Base-by-base conservation (phyloP, 2,113 vertebrate genomes). In the Eira barbara region DNA sequence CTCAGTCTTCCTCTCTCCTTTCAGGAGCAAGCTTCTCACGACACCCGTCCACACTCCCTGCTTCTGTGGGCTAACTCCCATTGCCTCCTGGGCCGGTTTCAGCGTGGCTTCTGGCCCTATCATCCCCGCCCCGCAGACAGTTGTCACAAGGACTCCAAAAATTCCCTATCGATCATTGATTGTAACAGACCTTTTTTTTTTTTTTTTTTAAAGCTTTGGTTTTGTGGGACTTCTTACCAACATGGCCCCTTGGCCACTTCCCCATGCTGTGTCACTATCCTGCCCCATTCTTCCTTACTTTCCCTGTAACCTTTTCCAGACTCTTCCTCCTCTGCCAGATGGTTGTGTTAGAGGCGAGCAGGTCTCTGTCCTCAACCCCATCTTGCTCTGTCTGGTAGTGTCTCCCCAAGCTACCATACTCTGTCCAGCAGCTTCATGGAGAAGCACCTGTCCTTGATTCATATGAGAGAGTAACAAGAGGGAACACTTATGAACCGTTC, bases 191-290 rank as follows among this genome's bases (percentile, higher is more conserved):
- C 31, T 25, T 0, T 42, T 55, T 34, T 8, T 36, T 69, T 25
- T 67, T 73, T 42, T 7, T 29, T 76, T 42, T 45, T 42, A 6
- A 57, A 23, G 17, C 5, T 47, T 31, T 34, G 49, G 27, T 91
- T 25, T 31, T 8, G 17, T 12, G 14, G 39, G 10, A 31, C 7
- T 86, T 5, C 15, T 34, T 20, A 34, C 12, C 31, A 71, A 3
- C 5, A 1, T 27, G 23, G 49, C 45, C 6, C n/a, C 15, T 34
- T 49, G 59, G 20, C 73, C 1, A 25, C 25, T 7, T 59, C 59
- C 21, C 34, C 25, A 0, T 0, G 12, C 2, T 13, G 0, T 1
- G 0, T 3, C n/a, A 0, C 11, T 27, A 29, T 11, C 36, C 36
- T 34, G 1, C 9, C 23, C 15, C 25, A 4, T 27, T 18, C 55